Evolutionary conservation across 2,113 vertebrate genomes (phyloP), one percentile per base, ranked within the genome.

Genomic region (Hucho hucho): DNA sequence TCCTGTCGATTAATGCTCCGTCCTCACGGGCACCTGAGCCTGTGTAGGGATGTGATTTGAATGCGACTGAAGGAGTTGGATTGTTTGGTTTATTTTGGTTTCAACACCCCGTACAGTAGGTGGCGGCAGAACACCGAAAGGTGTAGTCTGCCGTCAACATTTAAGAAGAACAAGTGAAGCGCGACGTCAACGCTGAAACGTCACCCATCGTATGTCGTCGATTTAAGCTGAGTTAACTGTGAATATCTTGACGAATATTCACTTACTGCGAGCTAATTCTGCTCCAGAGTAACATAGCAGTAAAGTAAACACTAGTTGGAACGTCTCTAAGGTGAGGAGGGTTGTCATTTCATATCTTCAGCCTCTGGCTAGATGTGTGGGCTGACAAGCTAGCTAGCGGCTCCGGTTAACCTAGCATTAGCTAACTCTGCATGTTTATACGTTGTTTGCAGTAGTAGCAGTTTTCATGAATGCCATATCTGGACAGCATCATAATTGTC

Each of bases 221-320:
- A 22, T 61, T n/a, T n/a, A 24, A 61, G 6, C 58, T 61, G n/a
- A 18, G 16, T 61, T 2, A n/a, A 22, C 16, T 24, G 58, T 61
- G 18, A 24, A 16, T 65, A 29, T 14, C 6, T 43, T 64, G 29
- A 46, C 3, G 3, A 24, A 4, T 13, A 22, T 1, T 32, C 0
- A 65, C 43, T 24, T 1, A 14, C 4, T 9, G 64, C 69, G 4
- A 0, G 0, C 13, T 6, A 0, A 18, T 82, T 69, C 53, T 1
- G 5, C 0, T 24, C 0, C 43, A 12, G 0, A 56, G 58, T 0
- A 37, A 13, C 14, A 16, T 28, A 0, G 22, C 43, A 71, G 26
- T 32, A 4, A 32, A 32, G 16, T n/a, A 29, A 32, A 32, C 16
- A 18, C 16, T 37, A 67, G 16, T 67, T 9, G 18, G 29, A 67